A percentile compares a stretch with the other conserved stretches of the same genome.
Conservation (phyloP, 2,113 vertebrate genomes). For the Syngnathus scovelli region DNA sequence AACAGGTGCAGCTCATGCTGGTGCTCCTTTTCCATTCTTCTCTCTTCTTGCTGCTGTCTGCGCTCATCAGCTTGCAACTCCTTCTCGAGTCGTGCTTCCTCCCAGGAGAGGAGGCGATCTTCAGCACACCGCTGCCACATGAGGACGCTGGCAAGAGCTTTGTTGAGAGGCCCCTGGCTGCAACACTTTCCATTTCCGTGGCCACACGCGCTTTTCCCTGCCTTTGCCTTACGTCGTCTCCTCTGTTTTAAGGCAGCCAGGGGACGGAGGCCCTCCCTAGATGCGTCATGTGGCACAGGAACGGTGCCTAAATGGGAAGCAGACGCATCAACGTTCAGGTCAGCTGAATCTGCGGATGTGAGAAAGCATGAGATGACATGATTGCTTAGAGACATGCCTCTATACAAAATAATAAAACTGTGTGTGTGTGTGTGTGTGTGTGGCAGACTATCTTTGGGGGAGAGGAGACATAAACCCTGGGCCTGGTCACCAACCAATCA, state of each 20-base stretch:
- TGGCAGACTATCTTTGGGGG: too few relatives aligned
- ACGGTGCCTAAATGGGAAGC: conserved; percentile 36
- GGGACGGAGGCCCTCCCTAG: conserved; percentile 21
- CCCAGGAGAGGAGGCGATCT: conserved; percentile 76
- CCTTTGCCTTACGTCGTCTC: conserved; percentile 53
- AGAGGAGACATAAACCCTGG: too few relatives aligned
- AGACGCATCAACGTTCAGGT: conserved; percentile 67
- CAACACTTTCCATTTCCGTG: conserved; percentile 39
- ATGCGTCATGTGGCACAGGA: conserved; percentile 23
- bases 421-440: too few relatives aligned
- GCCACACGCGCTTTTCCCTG: conserved; percentile 45
- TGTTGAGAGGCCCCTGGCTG: conserved; percentile 54
- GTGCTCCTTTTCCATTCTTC: conserved; percentile 67
- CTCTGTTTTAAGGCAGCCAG: conserved; percentile 42
- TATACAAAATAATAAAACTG: neutral
- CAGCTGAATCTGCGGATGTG: conserved; percentile 62
- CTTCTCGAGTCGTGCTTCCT: conserved; percentile 69
- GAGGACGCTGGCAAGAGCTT: conserved; percentile 73
- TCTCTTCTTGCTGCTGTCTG: conserved; percentile 77
- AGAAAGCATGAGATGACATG: neutral
- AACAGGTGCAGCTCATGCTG: conserved; percentile 80
- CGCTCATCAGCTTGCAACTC: conserved; percentile 75
- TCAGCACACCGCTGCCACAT: conserved; percentile 72
- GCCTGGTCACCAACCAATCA: too few relatives aligned
- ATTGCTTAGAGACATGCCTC: neutral